Conservation (phyloP, 2,888 invertebrate species). For the Hecatera dysodea region DNA sequence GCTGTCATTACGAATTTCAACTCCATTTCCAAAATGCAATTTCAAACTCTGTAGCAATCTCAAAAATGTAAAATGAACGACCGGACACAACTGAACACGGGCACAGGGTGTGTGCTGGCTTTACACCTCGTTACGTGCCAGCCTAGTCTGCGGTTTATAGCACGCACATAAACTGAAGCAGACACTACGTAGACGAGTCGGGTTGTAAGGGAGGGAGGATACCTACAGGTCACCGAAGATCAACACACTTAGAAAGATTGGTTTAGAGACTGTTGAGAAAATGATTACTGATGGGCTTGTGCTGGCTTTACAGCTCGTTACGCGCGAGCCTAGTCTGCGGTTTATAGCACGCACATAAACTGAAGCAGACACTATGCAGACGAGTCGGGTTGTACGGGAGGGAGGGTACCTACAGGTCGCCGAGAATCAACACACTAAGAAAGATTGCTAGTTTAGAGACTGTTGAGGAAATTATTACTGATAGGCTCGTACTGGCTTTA, state of each 20-base stretch:
- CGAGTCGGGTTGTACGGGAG: too few species aligned
- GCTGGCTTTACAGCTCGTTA: constrained; percentile 72
- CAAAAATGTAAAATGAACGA: constrained; percentile 37
- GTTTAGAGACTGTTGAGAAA: too few species aligned
- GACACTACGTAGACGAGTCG: constrained; percentile 50
- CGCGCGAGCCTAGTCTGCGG: constrained; percentile 47
- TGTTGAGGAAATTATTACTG: too few species aligned
- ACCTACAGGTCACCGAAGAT: too few species aligned
- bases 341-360: constrained; percentile 66
- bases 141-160: constrained; percentile 57
- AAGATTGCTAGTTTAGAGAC: too few species aligned
- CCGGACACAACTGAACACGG: constrained; percentile 3
- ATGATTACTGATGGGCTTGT: too few species aligned
- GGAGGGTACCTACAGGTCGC: too few species aligned
- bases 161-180: constrained; percentile 61
- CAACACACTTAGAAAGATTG: too few species aligned
- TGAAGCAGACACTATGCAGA: constrained; percentile 50
- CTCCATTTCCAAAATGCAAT: neutral
- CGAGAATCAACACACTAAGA: too few species aligned
- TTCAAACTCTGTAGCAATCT: neutral
- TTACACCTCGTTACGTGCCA: constrained; percentile 69
- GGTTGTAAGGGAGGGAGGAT: too few species aligned
- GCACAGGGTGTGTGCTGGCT: constrained; percentile 60
- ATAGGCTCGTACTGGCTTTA: constrained; percentile 64
- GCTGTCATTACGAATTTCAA: neutral